These are phyloP conservation scores for Lindbergichthys nudifrons DNA, from an alignment of 2,797 vertebrate genomes.

Conservation along the genomic window DNA sequence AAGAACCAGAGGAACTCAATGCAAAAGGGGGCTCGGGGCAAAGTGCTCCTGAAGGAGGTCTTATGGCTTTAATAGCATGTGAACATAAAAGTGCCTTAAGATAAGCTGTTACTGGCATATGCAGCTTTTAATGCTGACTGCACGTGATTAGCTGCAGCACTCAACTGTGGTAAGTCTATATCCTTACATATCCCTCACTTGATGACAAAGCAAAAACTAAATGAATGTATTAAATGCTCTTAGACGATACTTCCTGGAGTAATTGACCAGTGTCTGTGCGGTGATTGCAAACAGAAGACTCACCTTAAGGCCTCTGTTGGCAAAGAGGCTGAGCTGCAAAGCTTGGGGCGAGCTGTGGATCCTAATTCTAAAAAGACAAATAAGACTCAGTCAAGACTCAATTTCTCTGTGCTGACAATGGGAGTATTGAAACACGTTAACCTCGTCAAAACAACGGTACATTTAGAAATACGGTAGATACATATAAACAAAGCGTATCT, in stretches of 20 bases:
- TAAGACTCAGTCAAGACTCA: neutral
- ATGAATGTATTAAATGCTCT: slow-evolving; percentile 17
- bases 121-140: slow-evolving; percentile 64
- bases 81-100: slow-evolving; percentile 64
- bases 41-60: slow-evolving; percentile 19
- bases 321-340: slow-evolving; percentile 83
- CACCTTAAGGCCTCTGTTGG: slow-evolving; percentile 90
- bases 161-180: slow-evolving; percentile 34
- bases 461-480: neutral
- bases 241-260: neutral
- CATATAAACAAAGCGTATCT: neutral
- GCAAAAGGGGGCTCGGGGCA: slow-evolving; percentile 16
- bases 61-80: slow-evolving; percentile 57
- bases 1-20: slow-evolving; percentile 9
- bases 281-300: slow-evolving; percentile 30
- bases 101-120: slow-evolving; percentile 64
- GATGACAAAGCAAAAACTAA: slow-evolving; percentile 31
- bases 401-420: neutral
- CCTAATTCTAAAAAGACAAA: slow-evolving; percentile 85
- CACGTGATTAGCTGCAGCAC: slow-evolving; percentile 48
- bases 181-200: slow-evolving; percentile 30
- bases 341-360: slow-evolving; percentile 82
- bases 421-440: neutral
- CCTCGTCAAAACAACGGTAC: neutral
- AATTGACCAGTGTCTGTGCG: neutral